Percentiles rank a stretch among this genome's conserved stretches.
These are phyloP conservation scores for Drosophila guanche DNA, from an alignment of 1,140 invertebrate genomes.

Conservation along the genomic window DNA sequence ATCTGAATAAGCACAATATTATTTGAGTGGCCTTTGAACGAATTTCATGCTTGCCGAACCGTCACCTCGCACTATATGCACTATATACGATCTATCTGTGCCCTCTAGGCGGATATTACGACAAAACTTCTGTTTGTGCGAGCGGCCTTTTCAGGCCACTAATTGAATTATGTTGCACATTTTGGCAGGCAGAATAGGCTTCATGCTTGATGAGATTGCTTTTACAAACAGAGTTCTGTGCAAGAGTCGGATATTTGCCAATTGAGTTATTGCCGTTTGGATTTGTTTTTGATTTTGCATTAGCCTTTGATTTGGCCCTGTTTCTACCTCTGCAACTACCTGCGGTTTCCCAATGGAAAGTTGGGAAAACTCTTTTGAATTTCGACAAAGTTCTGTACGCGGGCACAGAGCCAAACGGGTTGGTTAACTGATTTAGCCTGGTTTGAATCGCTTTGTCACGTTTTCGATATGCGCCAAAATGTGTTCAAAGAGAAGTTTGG, in stretches of 20 bases:
- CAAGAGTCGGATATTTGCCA: constrained; percentile 70
- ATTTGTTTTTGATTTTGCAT: constrained; percentile 22
- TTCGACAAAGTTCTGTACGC: constrained; percentile 35
- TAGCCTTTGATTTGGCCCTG: constrained; percentile 12
- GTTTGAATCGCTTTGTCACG: constrained; percentile 35
- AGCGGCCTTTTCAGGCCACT: constrained; percentile 41
- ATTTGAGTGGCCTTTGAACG: constrained; percentile 47
- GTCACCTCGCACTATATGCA: constrained; percentile 4
- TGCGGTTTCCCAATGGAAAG: constrained; percentile 45
- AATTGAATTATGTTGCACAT: constrained; percentile 79
- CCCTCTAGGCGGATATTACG: constrained; percentile 25
- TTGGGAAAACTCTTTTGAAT: constrained; percentile 31
- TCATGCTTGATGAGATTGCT: constrained; percentile 64
- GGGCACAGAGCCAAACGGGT: constrained; percentile 25
- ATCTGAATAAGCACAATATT: constrained; percentile 21
- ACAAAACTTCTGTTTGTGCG: constrained; percentile 52
- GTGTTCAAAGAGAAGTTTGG: constrained; percentile 20
- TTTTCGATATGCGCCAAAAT: constrained; percentile 18
- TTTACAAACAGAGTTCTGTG: constrained; percentile 24
- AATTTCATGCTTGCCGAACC: constrained; percentile 50
- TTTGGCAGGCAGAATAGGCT: constrained; percentile 43
- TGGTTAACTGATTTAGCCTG: constrained; percentile 31
- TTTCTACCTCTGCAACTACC: neutral
- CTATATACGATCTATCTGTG: too few relatives aligned
- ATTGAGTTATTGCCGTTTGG: constrained; percentile 55